A percentile compares a stretch with the other conserved stretches of the same genome.
Evolutionary conservation across 2,113 vertebrate species (phyloP).

Genomic region (Notechis scutatus): DNA sequence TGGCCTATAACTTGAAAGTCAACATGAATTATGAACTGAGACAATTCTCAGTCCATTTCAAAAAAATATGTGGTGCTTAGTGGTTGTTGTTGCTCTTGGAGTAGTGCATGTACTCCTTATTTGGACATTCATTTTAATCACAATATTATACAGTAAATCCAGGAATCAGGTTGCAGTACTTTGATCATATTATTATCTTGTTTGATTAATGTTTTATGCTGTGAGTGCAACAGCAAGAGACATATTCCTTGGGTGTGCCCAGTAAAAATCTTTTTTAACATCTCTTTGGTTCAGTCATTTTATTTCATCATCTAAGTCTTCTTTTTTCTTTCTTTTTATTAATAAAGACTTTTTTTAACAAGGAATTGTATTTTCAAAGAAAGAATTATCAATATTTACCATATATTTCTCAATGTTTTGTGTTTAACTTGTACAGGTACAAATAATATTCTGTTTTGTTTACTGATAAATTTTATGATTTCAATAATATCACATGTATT

Average conservation of each 20-base stretch:
- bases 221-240: conserved; percentile 68
- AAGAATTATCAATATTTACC: conserved; percentile 50
- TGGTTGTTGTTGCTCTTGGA: conserved; percentile 23
- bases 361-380: conserved; percentile 48
- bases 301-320: conserved; percentile 59
- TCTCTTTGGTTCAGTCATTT: conserved; percentile 68
- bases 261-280: conserved; percentile 65
- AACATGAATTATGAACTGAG: conserved; percentile 25
- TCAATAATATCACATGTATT: not conserved
- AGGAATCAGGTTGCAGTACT: conserved; percentile 62
- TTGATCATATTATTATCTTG: conserved; percentile 69
- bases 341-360: conserved; percentile 55
- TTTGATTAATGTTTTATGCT: conserved; percentile 75
- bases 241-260: conserved; percentile 68
- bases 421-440: conserved; percentile 21
- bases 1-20: conserved; percentile 11
- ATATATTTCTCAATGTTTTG: not conserved
- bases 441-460: not conserved
- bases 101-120: conserved; percentile 61
- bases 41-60: conserved; percentile 52
- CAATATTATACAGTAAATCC: conserved; percentile 56
- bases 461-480: not conserved
- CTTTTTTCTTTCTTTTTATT: not conserved
- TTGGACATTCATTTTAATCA: conserved; percentile 64
- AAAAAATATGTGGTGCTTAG: conserved; percentile 61